Base-by-base conservation (phyloP, 2,113 vertebrate species). In the Neotoma lepida region DNA sequence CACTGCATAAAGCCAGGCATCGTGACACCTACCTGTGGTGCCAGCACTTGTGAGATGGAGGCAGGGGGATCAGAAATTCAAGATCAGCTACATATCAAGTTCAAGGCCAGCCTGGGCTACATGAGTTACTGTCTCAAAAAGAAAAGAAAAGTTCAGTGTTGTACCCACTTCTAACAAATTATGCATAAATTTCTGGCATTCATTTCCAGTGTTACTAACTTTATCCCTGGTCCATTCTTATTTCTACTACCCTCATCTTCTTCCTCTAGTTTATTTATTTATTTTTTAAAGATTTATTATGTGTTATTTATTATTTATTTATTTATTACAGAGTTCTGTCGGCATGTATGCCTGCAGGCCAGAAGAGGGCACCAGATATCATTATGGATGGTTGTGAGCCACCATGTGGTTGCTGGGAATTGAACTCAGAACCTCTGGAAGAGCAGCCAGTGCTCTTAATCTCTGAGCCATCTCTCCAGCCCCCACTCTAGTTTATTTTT, bases 401-500 rank as follows among this genome's bases (percentile, higher is more conserved):
- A n/a, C n/a, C n/a, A n/a, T n/a, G n/a, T n/a, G n/a, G n/a, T n/a
- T n/a, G n/a, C n/a, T n/a, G n/a, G n/a, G n/a, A n/a, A n/a, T n/a
- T n/a, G n/a, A n/a, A n/a, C n/a, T n/a, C n/a, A n/a, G n/a, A n/a
- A n/a, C n/a, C n/a, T n/a, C n/a, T n/a, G n/a, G n/a, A n/a, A n/a
- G n/a, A n/a, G n/a, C n/a, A n/a, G n/a, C n/a, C n/a, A n/a, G n/a
- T n/a, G n/a, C n/a, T n/a, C n/a, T n/a, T n/a, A n/a, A n/a, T n/a
- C n/a, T n/a, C n/a, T n/a, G n/a, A n/a, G n/a, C n/a, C n/a, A n/a
- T n/a, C n/a, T n/a, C n/a, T n/a, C n/a, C n/a, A n/a, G n/a, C n/a
- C n/a, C n/a, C n/a, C n/a, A n/a, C n/a, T 49, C 54, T 91, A 30
- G 81, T 77, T 64, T 74, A 93, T 64, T 80, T 80, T 89, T 86